Evolutionary conservation across 2,888 invertebrate genomes (phyloP).

Genomic region (Chrysolina haemoptera): DNA sequence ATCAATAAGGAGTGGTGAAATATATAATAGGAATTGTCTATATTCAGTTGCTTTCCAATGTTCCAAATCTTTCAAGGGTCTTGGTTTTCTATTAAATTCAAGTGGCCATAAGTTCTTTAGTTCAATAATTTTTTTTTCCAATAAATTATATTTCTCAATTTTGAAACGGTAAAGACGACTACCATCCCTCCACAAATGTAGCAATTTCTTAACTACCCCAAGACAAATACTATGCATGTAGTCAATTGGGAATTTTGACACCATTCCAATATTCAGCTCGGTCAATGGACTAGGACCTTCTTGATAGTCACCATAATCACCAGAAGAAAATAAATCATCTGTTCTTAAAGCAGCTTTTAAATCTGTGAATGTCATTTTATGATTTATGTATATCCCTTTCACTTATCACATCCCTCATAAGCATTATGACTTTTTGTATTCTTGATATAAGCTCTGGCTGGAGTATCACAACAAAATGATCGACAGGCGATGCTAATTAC

Average conservation of each 20-base stretch:
- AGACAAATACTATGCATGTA: slow-evolving; percentile 45
- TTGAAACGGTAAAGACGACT: slow-evolving; percentile 27
- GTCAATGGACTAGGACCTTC: slow-evolving; percentile 42
- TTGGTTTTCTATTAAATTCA: slow-evolving; percentile 48
- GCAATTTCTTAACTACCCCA: slow-evolving; percentile 43
- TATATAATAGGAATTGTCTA: slow-evolving; percentile 45
- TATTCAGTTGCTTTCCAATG: slow-evolving; percentile 49
- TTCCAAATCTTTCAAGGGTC: slow-evolving; percentile 41
- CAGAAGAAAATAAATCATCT: slow-evolving; percentile 36
- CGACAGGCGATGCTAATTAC: slow-evolving; percentile 22
- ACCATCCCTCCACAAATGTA: slow-evolving; percentile 40
- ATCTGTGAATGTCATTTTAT: slow-evolving; percentile 48
- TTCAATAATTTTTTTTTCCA: slow-evolving; percentile 6
- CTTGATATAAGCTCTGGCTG: slow-evolving; percentile 47
- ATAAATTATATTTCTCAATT: slow-evolving; percentile 23
- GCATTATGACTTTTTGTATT: slow-evolving; percentile 51
- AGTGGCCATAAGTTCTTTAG: slow-evolving; percentile 32
- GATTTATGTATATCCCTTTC: slow-evolving; percentile 44
- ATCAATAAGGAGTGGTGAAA: slow-evolving; percentile 37
- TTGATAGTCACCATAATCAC: slow-evolving; percentile 25
- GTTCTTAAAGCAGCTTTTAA: slow-evolving; percentile 46
- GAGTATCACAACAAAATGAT: slow-evolving; percentile 47
- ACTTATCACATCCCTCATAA: slow-evolving; percentile 50
- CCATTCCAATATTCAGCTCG: slow-evolving; percentile 49
- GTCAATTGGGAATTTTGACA: slow-evolving; percentile 49